These are phyloP conservation scores for Drosophila histrio DNA, from an alignment of 2,888 invertebrate species.

Conservation along the genomic window DNA sequence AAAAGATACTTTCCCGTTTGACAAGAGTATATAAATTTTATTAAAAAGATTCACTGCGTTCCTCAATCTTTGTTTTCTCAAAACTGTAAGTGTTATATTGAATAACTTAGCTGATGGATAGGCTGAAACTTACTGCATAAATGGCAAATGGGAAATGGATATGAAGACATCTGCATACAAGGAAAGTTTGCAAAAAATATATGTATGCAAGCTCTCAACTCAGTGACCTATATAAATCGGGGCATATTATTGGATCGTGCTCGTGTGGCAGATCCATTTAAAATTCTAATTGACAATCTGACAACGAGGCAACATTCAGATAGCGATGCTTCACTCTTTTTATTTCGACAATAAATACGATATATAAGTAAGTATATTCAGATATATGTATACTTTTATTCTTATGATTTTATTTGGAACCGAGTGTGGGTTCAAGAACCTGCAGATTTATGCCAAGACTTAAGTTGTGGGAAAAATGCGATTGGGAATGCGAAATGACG, in stretches of 20 bases:
- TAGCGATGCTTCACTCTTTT: conserved; percentile 8
- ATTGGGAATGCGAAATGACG: conserved; percentile 14
- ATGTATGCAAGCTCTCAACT: conserved; percentile 24
- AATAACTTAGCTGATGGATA: neutral
- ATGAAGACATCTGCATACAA: conserved; percentile 36
- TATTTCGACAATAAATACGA: neutral
- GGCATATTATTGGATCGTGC: conserved; percentile 21
- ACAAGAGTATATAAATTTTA: no score
- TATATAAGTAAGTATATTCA: neutral
- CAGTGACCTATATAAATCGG: conserved; percentile 58
- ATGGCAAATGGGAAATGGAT: conserved; percentile 14
- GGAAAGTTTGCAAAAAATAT: conserved; percentile 18
- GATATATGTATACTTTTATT: neutral
- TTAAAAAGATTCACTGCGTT: neutral
- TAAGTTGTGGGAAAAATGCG: conserved; percentile 51
- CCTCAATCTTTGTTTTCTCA: neutral
- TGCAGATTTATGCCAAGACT: conserved; percentile 36
- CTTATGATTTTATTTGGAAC: neutral
- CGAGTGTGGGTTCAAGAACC: conserved; percentile 60
- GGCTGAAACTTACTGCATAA: conserved; percentile 42
- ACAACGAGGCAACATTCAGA: neutral
- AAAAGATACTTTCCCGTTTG: no score
- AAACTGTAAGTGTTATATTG: neutral
- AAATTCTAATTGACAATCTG: conserved; percentile 63
- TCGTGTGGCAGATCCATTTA: conserved; percentile 41